Conservation (phyloP, 64 coral and sea anemone genomes). For the Porites australiensis region DNA sequence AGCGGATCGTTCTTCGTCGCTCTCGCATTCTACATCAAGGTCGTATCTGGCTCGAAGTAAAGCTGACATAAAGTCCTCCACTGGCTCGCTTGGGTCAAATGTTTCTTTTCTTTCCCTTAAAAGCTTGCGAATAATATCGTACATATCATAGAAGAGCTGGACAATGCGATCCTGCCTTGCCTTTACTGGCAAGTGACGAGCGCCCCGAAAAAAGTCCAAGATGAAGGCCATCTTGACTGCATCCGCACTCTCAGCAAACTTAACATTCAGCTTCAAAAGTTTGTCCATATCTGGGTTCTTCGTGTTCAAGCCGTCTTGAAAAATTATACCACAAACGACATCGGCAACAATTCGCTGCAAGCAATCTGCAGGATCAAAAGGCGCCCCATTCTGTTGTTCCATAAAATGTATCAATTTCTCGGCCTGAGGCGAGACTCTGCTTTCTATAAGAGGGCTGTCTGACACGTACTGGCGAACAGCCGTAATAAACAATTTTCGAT, state of each 20-base stretch:
- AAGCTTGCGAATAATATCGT: neutral
- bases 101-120: neutral
- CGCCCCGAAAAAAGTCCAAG: constrained; percentile 27
- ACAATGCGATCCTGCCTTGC: neutral
- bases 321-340: constrained; percentile 25
- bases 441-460: constrained; percentile 22
- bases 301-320: constrained; percentile 4
- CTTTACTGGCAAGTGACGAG: constrained; percentile 30
- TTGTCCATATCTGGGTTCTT: constrained; percentile 22
- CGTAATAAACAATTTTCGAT: constrained; percentile 67
- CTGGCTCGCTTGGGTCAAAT: constrained; percentile 11
- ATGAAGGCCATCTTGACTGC: neutral
- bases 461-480: constrained; percentile 45
- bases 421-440: neutral
- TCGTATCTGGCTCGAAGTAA: constrained; percentile 21
- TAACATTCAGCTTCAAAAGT: neutral
- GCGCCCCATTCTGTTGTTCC: constrained; percentile 4
- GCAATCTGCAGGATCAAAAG: constrained; percentile 38
- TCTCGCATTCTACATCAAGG: neutral
- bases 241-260: neutral
- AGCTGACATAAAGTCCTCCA: neutral
- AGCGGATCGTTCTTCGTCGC: neutral
- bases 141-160: neutral
- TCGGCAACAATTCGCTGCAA: constrained; percentile 25
- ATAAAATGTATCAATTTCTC: constrained; percentile 42